phyloP scores from a whole-genome alignment of 92 coral and sea anemone species.

The Parazoanthus atlanticus region DNA sequence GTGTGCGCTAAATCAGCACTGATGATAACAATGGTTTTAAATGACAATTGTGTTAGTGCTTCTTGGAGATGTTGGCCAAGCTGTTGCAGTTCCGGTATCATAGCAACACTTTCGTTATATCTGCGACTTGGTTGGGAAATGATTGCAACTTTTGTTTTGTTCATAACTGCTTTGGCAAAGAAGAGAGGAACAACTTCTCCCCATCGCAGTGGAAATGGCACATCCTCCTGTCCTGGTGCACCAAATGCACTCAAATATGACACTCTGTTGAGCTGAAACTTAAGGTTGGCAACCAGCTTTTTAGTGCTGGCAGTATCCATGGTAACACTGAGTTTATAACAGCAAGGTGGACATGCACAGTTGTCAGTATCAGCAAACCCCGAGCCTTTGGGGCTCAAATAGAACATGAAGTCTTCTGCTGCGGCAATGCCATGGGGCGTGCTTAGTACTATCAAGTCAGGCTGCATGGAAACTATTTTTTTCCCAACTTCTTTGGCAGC shows the following conservation, averaged over 20 bases:
- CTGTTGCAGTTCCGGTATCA: slow-evolving; percentile 71
- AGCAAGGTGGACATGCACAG: slow-evolving; percentile 80
- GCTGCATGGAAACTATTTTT: slow-evolving; percentile 58
- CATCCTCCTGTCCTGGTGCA: slow-evolving; percentile 70
- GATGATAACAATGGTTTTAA: slow-evolving; percentile 60
- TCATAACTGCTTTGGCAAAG: slow-evolving; percentile 55
- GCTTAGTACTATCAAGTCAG: slow-evolving; percentile 71
- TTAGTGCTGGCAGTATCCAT: slow-evolving; percentile 62
- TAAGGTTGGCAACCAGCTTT: slow-evolving; percentile 58
- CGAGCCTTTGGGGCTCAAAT: slow-evolving; percentile 66
- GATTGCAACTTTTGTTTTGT: slow-evolving; percentile 53
- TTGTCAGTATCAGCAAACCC: slow-evolving; percentile 73
- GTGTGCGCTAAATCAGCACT: slow-evolving; percentile 83
- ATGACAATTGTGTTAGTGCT: slow-evolving; percentile 35
- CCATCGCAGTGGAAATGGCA: slow-evolving; percentile 78
- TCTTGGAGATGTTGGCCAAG: slow-evolving; percentile 57
- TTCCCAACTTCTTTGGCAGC: slow-evolving; percentile 73
- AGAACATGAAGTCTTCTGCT: slow-evolving; percentile 71
- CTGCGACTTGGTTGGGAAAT: slow-evolving; percentile 85
- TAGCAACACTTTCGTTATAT: slow-evolving; percentile 65
- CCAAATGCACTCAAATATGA: slow-evolving; percentile 80
- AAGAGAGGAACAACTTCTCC: slow-evolving; percentile 73
- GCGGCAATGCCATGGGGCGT: slow-evolving; percentile 77
- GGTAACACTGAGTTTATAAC: slow-evolving; percentile 65
- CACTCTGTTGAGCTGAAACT: slow-evolving; percentile 47